Evolutionary conservation across 2,797 vertebrate genomes (phyloP).

Genomic region (Rhadinocentrus ornatus): DNA sequence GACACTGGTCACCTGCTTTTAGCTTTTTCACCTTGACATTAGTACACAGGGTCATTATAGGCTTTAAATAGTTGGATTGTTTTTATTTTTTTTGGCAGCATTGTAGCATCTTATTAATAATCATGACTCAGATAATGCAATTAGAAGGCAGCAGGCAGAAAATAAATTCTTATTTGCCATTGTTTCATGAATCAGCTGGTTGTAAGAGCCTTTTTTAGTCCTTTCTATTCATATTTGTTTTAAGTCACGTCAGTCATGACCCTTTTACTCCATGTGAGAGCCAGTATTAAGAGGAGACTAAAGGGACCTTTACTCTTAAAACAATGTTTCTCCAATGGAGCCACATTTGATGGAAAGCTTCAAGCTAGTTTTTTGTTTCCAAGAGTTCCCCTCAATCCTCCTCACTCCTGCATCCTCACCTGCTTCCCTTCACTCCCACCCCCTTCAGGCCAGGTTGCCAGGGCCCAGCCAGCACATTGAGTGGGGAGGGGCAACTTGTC

Average conservation of each 20-base stretch:
- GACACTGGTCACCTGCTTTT: slow-evolving; percentile 16
- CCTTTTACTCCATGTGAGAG: not conserved
- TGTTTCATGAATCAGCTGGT: not conserved
- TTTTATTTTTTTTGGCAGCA: slow-evolving; percentile 1
- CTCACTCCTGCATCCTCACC: slow-evolving; percentile 40
- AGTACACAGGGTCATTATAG: not conserved
- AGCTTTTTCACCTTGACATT: slow-evolving; percentile 16
- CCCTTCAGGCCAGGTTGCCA: slow-evolving; percentile 75
- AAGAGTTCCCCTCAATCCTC: slow-evolving; percentile 9
- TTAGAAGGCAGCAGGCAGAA: not conserved
- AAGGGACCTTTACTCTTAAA: slow-evolving; percentile 2
- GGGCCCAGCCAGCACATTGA: slow-evolving; percentile 61
- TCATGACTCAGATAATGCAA: not conserved
- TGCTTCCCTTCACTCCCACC: slow-evolving; percentile 38
- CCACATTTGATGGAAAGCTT: slow-evolving; percentile 6
- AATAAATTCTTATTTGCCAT: not conserved
- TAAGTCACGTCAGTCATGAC: no score
- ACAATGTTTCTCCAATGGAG: not conserved
- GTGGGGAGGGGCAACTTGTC: slow-evolving; percentile 56
- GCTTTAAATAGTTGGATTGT: slow-evolving; percentile 2
- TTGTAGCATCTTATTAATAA: slow-evolving; percentile 14
- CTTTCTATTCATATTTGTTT: not conserved
- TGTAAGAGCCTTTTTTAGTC: not conserved
- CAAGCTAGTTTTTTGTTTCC: slow-evolving; percentile 1
- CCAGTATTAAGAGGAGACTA: not conserved